Base-by-base conservation (phyloP, 2,113 vertebrate species). In the Anoura caudifer region DNA sequence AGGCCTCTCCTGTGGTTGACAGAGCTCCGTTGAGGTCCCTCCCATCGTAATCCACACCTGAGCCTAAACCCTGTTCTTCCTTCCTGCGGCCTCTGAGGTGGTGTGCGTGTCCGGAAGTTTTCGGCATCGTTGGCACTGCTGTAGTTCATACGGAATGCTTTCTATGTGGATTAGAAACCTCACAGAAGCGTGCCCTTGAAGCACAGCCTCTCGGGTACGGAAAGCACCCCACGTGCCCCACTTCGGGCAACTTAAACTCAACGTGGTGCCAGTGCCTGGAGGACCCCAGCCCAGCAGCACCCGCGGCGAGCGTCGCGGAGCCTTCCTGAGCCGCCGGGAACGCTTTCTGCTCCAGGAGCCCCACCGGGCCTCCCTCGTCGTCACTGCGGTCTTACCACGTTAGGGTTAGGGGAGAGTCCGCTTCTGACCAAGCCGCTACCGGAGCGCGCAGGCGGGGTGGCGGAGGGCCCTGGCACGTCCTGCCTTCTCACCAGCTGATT, bases 401-500 rank as follows among this genome's bases (percentile, higher is more conserved):
- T 87, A 0, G 97, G 97, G n/a, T 67, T 86, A 81, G 98, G 97
- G 28, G 98, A 98, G 77, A 95, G 8, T 3, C 97, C 97, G 95
- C 98, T 97, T 98, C 98, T 98, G 11, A 97, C 93, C 43, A 95
- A 96, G 28, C 81, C 72, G 41, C 93, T 97, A 15, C 97, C 90
- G 1, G 97, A 56, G 82, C 95, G 96, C 17, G 91, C 70, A 0
- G 83, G 92, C 1, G 98, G 95, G 11, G 97, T 97, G 24, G 98
- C 70, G n/a, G 98, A 92, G 85, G 93, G 14, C 20, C 98, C 98
- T 82, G 97, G 43, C 20, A 91, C 31, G 75, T 98, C 98, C 5
- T 97, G 97, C 93, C 98, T 99, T 94, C 98, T 98, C 70, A 92
- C 92, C 86, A 99, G 96, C 97, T 99, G 99, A 95, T 98, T 98